Evolutionary conservation across 2,888 invertebrate genomes (phyloP).

Genomic region (Lasioglossum villosulum): DNA sequence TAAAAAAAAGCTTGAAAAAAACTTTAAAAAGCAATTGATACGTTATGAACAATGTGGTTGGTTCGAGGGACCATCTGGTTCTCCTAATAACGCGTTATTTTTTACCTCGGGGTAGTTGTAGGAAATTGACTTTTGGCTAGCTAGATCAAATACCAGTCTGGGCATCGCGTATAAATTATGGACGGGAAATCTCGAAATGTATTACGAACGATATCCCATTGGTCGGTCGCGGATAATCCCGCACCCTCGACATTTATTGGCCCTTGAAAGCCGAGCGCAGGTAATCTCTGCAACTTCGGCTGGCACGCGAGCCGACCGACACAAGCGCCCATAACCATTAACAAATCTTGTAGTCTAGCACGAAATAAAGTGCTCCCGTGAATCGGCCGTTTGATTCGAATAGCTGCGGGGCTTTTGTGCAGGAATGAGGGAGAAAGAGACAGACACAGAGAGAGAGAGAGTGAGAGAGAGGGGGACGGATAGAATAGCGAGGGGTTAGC

Average conservation of each 20-base stretch:
- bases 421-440: background rate
- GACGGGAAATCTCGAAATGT: constrained; percentile 50
- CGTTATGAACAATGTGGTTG: too few species aligned
- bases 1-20: too few species aligned
- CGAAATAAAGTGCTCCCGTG: constrained; percentile 76
- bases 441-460: background rate
- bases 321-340: constrained; percentile 74
- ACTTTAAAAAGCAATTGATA: too few species aligned
- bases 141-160: too few species aligned
- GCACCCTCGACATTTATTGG: constrained; percentile 77
- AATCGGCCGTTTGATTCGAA: constrained; percentile 76
- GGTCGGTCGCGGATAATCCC: constrained; percentile 73
- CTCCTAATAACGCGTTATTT: too few species aligned
- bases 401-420: constrained; percentile 66
- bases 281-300: constrained; percentile 70
- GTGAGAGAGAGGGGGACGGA: constrained; percentile 6
- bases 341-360: constrained; percentile 75
- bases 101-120: too few species aligned
- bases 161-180: constrained; percentile 43
- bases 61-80: too few species aligned
- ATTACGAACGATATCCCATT: constrained; percentile 66
- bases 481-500: background rate
- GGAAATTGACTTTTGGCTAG: too few species aligned
- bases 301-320: constrained; percentile 63
- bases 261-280: constrained; percentile 71